Conservation (phyloP, 2,888 invertebrate genomes). For the Lasius platythorax region DNA sequence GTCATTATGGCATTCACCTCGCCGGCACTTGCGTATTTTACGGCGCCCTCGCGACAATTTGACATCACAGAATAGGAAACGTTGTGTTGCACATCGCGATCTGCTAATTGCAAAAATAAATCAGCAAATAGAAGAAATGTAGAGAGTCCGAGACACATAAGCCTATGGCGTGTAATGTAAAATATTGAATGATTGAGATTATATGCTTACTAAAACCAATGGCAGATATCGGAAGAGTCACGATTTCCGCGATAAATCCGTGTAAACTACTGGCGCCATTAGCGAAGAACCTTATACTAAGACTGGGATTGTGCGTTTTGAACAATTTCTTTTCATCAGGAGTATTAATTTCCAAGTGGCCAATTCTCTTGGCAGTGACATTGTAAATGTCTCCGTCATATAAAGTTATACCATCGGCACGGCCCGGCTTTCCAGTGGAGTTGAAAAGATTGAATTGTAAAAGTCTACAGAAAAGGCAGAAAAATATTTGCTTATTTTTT, state of each 20-base stretch:
- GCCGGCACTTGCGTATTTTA: slow-evolving; percentile 96
- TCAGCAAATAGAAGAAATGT: neutral
- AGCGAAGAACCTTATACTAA: slow-evolving; percentile 96
- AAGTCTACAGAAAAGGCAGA: slow-evolving; percentile 87
- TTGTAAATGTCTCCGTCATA: slow-evolving; percentile 98
- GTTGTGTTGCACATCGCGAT: slow-evolving; percentile 96
- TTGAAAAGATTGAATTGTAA: slow-evolving; percentile 97
- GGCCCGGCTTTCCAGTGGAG: slow-evolving; percentile 93
- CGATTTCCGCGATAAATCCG: slow-evolving; percentile 99
- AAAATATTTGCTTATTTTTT: slow-evolving; percentile 26
- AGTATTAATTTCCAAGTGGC: slow-evolving; percentile 91
- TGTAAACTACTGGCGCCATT: slow-evolving; percentile 97
- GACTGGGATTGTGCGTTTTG: slow-evolving; percentile 91
- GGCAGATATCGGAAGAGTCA: slow-evolving; percentile 96
- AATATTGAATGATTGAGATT: neutral
- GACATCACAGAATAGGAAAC: slow-evolving; percentile 93
- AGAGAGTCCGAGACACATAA: neutral
- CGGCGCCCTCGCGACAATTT: slow-evolving; percentile 94
- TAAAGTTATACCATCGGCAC: slow-evolving; percentile 93
- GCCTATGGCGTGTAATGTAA: neutral
- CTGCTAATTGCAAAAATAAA: slow-evolving; percentile 86
- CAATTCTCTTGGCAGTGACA: slow-evolving; percentile 91
- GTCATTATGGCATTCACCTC: slow-evolving; percentile 97
- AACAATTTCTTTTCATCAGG: slow-evolving; percentile 92
- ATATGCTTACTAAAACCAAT: slow-evolving; percentile 94